Evolutionary conservation across 2,888 invertebrate genomes (phyloP).

Genomic region (Rotaria magnacalcarata): DNA sequence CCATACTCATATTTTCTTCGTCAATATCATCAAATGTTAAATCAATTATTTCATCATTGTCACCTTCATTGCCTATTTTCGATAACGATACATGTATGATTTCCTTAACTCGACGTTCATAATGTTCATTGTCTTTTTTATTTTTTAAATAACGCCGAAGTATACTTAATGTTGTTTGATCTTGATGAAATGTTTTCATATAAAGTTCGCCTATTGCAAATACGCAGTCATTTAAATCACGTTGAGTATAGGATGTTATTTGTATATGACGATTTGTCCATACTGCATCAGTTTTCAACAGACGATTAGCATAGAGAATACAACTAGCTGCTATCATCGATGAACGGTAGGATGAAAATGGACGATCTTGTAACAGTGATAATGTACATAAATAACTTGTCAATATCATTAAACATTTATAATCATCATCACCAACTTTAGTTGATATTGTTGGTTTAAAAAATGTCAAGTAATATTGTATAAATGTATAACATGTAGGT

Average conservation of each 20-base stretch:
- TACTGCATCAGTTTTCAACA: not conserved
- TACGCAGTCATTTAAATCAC: not conserved
- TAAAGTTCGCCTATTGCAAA: not conserved
- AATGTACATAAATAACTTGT: not conserved
- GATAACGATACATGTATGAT: not conserved
- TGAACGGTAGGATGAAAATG: not conserved
- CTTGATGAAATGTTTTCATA: not conserved
- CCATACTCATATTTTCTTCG: conserved; percentile 13
- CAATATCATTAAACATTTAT: not conserved
- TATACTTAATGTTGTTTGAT: not conserved
- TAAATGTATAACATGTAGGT: not conserved
- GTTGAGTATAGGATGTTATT: not conserved
- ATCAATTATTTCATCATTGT: not conserved
- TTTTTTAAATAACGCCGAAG: not conserved
- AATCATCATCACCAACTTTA: not conserved
- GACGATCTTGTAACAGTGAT: conserved; percentile 25
- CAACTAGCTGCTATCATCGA: not conserved
- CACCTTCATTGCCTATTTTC: not conserved
- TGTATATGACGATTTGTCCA: not conserved
- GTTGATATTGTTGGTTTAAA: not conserved
- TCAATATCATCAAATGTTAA: not conserved
- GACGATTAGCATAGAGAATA: not conserved
- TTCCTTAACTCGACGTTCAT: not conserved
- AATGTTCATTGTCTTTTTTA: not conserved
- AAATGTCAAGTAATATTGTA: not conserved